Percentiles rank a stretch among this genome's conserved stretches.
Evolutionary conservation across 2,113 vertebrate genomes (phyloP).

Genomic region (Epinephelus lanceolatus): DNA sequence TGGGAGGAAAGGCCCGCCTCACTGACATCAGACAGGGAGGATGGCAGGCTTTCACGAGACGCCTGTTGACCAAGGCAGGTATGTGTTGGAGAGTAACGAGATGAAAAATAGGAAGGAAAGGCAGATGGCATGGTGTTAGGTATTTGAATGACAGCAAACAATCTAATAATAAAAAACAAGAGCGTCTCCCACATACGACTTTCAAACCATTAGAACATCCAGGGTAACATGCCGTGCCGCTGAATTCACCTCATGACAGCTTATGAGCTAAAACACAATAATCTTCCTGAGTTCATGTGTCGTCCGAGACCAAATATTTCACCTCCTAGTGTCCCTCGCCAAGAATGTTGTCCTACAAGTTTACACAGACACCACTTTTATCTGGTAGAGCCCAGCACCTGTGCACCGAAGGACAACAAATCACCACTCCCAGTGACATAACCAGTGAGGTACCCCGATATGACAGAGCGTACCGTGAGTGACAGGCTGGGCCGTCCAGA

Average conservation of each 20-base stretch:
- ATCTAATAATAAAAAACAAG: not conserved
- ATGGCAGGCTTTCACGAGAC: slow-evolving; percentile 79
- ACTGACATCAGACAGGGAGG: slow-evolving; percentile 88
- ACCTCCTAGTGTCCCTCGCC: slow-evolving; percentile 17
- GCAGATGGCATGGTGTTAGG: not conserved
- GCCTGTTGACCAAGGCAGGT: slow-evolving; percentile 55
- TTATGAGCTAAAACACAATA: not conserved
- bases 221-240: not conserved
- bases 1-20: slow-evolving; percentile 90
- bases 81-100: not conserved
- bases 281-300: not conserved
- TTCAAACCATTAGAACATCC: slow-evolving; percentile 4
- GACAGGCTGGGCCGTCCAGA: slow-evolving; percentile 70
- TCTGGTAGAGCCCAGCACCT: slow-evolving; percentile 12
- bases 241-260: not conserved
- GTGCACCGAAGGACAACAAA: not conserved
- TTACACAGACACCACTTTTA: slow-evolving; percentile 12
- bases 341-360: not conserved
- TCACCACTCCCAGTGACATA: slow-evolving; percentile 35
- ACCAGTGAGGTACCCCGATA: not conserved
- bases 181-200: slow-evolving; percentile 13
- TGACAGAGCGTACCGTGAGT: slow-evolving; percentile 63
- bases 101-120: not conserved
- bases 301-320: slow-evolving; percentile 18
- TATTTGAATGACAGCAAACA: not conserved